These are phyloP conservation scores for Latheticus oryzae DNA, from an alignment of 2,888 invertebrate genomes.

Conservation along the genomic window DNA sequence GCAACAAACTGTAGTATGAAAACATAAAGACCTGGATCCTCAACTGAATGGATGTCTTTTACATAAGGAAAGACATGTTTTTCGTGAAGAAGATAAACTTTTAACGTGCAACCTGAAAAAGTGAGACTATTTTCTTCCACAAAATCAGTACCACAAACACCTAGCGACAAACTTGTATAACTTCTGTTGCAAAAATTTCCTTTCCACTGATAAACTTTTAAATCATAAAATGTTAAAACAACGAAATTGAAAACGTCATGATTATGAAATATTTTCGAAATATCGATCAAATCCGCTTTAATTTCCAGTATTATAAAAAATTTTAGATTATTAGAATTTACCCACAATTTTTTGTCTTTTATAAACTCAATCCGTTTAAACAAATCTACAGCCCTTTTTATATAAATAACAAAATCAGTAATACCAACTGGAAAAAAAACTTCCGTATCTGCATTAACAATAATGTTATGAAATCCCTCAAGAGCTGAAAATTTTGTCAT, in stretches of 20 bases:
- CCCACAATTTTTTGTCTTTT: slow-evolving; percentile 10
- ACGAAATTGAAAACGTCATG: slow-evolving; percentile 5
- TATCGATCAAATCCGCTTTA: neutral
- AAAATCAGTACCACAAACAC: neutral
- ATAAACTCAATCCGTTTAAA: no score
- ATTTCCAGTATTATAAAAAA: neutral
- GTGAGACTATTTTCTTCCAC: neutral
- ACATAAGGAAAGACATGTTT: slow-evolving; percentile 7
- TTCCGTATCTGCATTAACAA: no score
- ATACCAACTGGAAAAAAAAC: no score
- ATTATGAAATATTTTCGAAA: slow-evolving; percentile 6
- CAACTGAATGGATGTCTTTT: neutral
- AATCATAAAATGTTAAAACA: neutral
- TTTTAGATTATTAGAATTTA: neutral
- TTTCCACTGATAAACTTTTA: slow-evolving; percentile 4
- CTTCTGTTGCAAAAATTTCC: slow-evolving; percentile 1
- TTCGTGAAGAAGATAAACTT: slow-evolving; percentile 5
- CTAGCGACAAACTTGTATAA: neutral
- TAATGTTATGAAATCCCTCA: no score
- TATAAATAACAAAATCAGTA: no score
- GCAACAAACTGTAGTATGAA: neutral
- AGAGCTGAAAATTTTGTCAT: no score
- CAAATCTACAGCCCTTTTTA: no score
- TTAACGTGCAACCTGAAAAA: neutral
- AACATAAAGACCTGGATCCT: slow-evolving; percentile 6